Evolutionary conservation across 2,797 vertebrate genomes (phyloP).

Genomic region (Hephaestus fuliginosus): DNA sequence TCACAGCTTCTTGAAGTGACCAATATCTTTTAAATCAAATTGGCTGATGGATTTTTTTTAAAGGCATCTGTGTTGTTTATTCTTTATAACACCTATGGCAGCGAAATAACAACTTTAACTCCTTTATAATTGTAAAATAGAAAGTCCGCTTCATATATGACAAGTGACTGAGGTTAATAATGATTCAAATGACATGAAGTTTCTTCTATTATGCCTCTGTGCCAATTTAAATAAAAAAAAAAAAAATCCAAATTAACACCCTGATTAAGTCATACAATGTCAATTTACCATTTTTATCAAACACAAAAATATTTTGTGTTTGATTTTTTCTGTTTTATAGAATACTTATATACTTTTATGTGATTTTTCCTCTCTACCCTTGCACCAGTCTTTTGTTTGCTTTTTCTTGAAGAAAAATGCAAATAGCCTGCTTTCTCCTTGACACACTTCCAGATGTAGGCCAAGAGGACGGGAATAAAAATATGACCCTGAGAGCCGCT

Average conservation of each 20-base stretch:
- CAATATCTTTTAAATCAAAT: constrained; percentile 39
- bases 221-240: constrained; percentile 14
- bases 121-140: background rate
- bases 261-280: constrained; percentile 13
- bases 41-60: background rate
- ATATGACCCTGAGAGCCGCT: constrained; percentile 27
- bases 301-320: background rate
- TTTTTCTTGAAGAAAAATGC: constrained; percentile 18
- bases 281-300: constrained; percentile 10
- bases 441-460: constrained; percentile 9
- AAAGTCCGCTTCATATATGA: constrained; percentile 7
- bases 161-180: constrained; percentile 14
- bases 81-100: background rate
- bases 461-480: constrained; percentile 4
- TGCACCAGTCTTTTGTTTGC: background rate
- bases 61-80: constrained; percentile 15
- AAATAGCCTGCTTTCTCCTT: constrained; percentile 24
- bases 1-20: constrained; percentile 24
- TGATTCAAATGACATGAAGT: constrained; percentile 3
- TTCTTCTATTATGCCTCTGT: constrained; percentile 18
- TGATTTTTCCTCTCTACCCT: background rate
- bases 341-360: background rate
- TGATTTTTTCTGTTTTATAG: background rate
- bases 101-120: background rate
- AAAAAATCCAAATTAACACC: constrained; percentile 5